Percentiles rank a stretch among this genome's conserved stretches.
phyloP scores from a whole-genome alignment of 2,888 invertebrate species.

The Hemistola chrysoprasaria region DNA sequence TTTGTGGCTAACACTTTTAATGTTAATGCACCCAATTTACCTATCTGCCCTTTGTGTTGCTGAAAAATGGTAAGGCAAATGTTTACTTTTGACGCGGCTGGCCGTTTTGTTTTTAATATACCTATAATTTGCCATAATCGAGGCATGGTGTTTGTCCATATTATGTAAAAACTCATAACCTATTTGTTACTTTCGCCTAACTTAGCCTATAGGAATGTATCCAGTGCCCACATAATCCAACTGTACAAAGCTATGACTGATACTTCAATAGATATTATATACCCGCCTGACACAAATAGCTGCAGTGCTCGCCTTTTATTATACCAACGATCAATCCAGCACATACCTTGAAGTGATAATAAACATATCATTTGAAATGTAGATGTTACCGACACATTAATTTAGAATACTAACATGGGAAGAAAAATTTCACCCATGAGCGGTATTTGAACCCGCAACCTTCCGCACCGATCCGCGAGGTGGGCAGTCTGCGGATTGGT shows the following conservation, averaged over 20 bases:
- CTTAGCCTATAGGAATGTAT: slow-evolving; percentile 21
- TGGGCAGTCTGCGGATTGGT: no score
- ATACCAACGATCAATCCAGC: slow-evolving; percentile 3
- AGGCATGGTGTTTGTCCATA: slow-evolving; percentile 41
- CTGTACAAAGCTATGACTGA: slow-evolving; percentile 19
- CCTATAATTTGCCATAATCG: slow-evolving; percentile 37
- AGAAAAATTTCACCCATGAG: no score
- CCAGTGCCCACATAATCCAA: slow-evolving; percentile 1
- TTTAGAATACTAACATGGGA: no score
- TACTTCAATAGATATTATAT: slow-evolving; percentile 31
- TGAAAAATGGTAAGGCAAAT: slow-evolving; percentile 43
- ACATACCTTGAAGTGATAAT: background rate
- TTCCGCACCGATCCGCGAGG: no score
- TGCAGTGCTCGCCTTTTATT: slow-evolving; percentile 12
- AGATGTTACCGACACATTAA: slow-evolving; percentile 1
- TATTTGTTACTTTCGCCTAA: slow-evolving; percentile 19
- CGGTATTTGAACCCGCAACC: no score
- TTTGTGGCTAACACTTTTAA: slow-evolving; percentile 74
- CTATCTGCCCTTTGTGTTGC: slow-evolving; percentile 47
- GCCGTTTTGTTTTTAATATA: slow-evolving; percentile 35
- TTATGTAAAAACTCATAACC: slow-evolving; percentile 18
- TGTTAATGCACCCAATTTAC: slow-evolving; percentile 58
- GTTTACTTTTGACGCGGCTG: slow-evolving; percentile 35
- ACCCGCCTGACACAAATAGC: slow-evolving; percentile 33
- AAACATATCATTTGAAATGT: background rate